These are phyloP conservation scores for Anas platyrhynchos DNA, from an alignment of 2,113 vertebrate genomes.

Conservation along the genomic window DNA sequence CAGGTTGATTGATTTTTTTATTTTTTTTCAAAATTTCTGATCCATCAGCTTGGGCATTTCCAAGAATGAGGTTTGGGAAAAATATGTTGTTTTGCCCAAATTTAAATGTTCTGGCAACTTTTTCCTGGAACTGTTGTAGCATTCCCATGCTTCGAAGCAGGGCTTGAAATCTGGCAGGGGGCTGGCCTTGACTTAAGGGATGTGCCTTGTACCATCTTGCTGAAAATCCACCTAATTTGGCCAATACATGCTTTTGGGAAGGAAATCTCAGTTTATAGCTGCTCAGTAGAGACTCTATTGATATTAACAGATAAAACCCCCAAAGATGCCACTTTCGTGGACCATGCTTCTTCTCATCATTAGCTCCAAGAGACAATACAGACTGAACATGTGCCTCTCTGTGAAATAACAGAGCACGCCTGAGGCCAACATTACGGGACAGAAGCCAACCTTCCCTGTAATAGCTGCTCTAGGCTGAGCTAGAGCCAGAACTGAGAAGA, in stretches of 20 bases:
- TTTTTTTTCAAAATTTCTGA: not conserved
- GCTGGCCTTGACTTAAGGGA: not conserved
- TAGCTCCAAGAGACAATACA: not conserved
- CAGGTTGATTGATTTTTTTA: not conserved
- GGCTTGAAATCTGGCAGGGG: conserved; percentile 32
- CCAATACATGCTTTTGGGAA: not conserved
- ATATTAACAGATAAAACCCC: not conserved
- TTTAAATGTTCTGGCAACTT: conserved; percentile 58
- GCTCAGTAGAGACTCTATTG: not conserved
- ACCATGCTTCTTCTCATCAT: not conserved
- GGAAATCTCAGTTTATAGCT: not conserved
- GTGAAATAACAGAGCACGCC: not conserved
- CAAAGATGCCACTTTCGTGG: not conserved
- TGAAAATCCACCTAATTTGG: conserved; percentile 38
- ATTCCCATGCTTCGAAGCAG: conserved; percentile 36
- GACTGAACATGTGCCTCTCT: not conserved
- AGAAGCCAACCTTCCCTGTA: not conserved
- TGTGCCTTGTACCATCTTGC: conserved; percentile 8
- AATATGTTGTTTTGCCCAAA: conserved; percentile 38
- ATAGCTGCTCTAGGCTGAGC: not conserved
- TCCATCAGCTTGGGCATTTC: conserved; percentile 27
- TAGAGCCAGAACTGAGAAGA: not conserved
- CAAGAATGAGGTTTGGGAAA: conserved; percentile 24
- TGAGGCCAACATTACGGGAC: not conserved
- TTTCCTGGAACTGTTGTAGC: conserved; percentile 33